A percentile compares a stretch with the other conserved stretches of the same genome.
These are phyloP conservation scores for Vespertilio murinus DNA, from an alignment of 2,797 vertebrate genomes.

Conservation along the genomic window DNA sequence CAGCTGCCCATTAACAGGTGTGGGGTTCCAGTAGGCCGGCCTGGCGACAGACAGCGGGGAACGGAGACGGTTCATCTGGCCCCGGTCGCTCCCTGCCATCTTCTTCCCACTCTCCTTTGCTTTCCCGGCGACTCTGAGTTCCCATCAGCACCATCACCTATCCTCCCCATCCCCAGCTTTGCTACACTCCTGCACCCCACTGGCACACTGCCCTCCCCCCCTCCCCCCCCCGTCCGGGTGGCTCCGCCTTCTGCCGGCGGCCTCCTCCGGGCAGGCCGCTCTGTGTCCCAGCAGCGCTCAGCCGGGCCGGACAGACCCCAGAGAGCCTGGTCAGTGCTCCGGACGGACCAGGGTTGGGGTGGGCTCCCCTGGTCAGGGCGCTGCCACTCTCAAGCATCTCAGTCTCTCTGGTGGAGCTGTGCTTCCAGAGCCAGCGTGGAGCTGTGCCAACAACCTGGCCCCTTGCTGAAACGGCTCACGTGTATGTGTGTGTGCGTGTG, in stretches of 20 bases:
- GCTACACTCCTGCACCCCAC: not conserved
- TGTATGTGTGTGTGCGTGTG: too few relatives aligned
- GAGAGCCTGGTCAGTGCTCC: not conserved
- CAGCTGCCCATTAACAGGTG: not conserved
- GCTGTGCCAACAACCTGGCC: fast-evolving
- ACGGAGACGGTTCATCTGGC: not conserved
- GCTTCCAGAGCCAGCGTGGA: not conserved
- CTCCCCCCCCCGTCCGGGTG: fast-evolving
- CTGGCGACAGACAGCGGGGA: not conserved
- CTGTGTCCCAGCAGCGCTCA: not conserved
- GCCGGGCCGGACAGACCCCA: not conserved
- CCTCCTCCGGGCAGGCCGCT: not conserved
- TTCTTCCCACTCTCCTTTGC: not conserved
- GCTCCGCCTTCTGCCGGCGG: not conserved
- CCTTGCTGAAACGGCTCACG: too few relatives aligned
- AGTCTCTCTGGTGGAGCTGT: not conserved
- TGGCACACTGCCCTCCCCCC: fast-evolving
- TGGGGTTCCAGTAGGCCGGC: not conserved
- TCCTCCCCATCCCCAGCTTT: fast-evolving
- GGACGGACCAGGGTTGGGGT: not conserved
- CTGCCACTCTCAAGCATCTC: not conserved
- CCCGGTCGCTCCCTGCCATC: fast-evolving
- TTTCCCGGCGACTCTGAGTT: not conserved
- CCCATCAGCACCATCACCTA: fast-evolving
- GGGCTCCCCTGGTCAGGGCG: not conserved